Evolutionary conservation across 2,888 invertebrate species (phyloP), one percentile per base, ranked within the genome.

Genomic region (Cryptocheilus praepositus): DNA sequence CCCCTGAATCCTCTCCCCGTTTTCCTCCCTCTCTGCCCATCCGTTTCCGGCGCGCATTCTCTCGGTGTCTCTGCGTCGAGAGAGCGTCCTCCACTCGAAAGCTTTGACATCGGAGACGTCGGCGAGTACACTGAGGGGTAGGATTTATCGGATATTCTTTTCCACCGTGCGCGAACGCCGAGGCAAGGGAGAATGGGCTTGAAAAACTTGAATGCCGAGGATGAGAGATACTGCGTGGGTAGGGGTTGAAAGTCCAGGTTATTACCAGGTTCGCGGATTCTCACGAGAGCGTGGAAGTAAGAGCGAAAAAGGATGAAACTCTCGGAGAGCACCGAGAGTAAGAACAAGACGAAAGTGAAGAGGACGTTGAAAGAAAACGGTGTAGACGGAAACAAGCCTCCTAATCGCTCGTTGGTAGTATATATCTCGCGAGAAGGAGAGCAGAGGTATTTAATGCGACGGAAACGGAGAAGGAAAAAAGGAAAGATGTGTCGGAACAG

Each of bases 101-200:
- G 80, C 80, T 80, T 80, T 80, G 80, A 79, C 77, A 80, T 78
- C 75, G 71, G 73, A 76, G 76, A 71, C 71, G 77, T 73, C 73
- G 69, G 71, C 75, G 65, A 69, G 76, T 76, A 75, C 71, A 73
- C 64, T 61, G 63, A 65, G 67, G 49, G 76, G 61, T 74, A 71
- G 64, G 70, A 74, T 77, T 77, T 77, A 77, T 74, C 74, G 77
- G 74, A 77, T 73, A 76, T 77, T 77, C 74, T 76, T 74, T 66
- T 65, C 22, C 54, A 18, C 25, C 25, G 60, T 16, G 2, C 63
- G n/a, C 43, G 15, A 49, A 59, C 21, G 44, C 44, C 44, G 51
- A 60, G 49, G 43, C 51, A 51, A 36, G 36, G 8, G 36, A 36
- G 36, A 36, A 36, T 36, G 36, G 36, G 36, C 36, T 36, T 18